Evolutionary conservation across 2,888 invertebrate species (phyloP).

Genomic region (Pseudoips prasinana): DNA sequence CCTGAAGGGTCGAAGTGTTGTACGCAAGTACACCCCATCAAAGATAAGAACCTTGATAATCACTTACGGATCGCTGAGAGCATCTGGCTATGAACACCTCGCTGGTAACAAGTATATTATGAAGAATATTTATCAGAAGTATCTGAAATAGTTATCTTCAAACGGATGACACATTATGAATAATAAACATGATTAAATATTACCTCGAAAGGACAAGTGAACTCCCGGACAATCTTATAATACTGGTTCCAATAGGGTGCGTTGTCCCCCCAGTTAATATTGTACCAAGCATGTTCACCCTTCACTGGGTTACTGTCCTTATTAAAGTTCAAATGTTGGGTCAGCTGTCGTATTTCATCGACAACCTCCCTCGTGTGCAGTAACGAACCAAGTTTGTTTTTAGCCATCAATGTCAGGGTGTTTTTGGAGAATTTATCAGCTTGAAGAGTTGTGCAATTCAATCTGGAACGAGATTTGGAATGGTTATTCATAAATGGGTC

Average conservation of each 20-base stretch:
- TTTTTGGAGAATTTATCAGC: constrained; percentile 68
- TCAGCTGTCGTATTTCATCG: constrained; percentile 58
- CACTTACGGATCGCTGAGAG: too few species aligned
- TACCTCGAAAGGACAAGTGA: constrained; percentile 69
- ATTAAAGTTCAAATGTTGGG: constrained; percentile 60
- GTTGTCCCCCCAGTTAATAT: constrained; percentile 73
- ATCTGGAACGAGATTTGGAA: constrained; percentile 39
- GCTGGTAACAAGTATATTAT: too few species aligned
- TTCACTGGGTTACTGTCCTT: constrained; percentile 30
- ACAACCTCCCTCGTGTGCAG: constrained; percentile 61
- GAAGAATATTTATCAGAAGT: too few species aligned
- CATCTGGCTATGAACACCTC: too few species aligned
- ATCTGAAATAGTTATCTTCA: too few species aligned
- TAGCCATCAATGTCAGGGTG: constrained; percentile 61
- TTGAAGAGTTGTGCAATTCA: constrained; percentile 67
- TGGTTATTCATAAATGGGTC: neutral
- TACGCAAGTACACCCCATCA: too few species aligned
- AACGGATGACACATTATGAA: neutral
- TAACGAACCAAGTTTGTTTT: constrained; percentile 52
- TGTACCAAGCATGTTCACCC: constrained; percentile 48
- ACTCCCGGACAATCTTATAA: constrained; percentile 62
- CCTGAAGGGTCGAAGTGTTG: too few species aligned
- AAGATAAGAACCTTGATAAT: too few species aligned
- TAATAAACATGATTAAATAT: constrained; percentile 13
- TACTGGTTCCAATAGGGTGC: constrained; percentile 77